phyloP scores from a whole-genome alignment of 1,140 invertebrate species.

The Colletes latitarsis region DNA sequence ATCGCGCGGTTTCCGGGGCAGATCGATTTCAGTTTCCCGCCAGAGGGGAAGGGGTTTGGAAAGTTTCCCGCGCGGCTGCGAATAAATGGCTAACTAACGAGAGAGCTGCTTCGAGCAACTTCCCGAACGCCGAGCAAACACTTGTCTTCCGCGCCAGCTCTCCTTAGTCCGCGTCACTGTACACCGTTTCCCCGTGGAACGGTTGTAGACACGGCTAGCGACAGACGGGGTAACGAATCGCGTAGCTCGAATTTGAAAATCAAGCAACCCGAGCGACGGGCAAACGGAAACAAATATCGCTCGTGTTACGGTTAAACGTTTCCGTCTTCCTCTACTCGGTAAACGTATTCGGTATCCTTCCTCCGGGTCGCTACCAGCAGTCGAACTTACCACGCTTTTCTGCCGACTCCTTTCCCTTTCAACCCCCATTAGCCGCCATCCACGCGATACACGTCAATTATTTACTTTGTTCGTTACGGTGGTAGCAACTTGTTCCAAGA shows the following conservation, averaged over 20 bases:
- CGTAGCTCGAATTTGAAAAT: slow-evolving; percentile 23
- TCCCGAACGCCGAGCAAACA: slow-evolving; percentile 8
- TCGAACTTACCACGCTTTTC: too few relatives aligned
- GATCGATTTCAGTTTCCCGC: slow-evolving; percentile 19
- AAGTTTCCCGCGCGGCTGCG: background rate
- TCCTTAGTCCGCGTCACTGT: background rate
- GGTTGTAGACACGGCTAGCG: background rate
- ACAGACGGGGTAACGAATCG: slow-evolving; percentile 40
- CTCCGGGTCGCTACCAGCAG: too few relatives aligned
- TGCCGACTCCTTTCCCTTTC: too few relatives aligned
- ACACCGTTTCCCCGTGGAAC: background rate
- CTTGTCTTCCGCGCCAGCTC: background rate
- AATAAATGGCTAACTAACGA: slow-evolving; percentile 35
- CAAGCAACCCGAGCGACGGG: background rate
- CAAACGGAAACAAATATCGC: slow-evolving; percentile 31
- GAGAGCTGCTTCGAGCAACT: slow-evolving; percentile 17
- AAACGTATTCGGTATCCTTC: background rate
- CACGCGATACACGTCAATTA: too few relatives aligned
- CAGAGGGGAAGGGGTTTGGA: background rate
- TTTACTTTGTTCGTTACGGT: too few relatives aligned
- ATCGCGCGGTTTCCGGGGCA: background rate
- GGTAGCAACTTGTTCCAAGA: too few relatives aligned
- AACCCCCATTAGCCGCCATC: too few relatives aligned
- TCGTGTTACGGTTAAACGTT: slow-evolving; percentile 10
- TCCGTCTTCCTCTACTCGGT: slow-evolving; percentile 1